Conservation (phyloP, 2,888 invertebrate genomes). For the Calliscelio sp. region DNA sequence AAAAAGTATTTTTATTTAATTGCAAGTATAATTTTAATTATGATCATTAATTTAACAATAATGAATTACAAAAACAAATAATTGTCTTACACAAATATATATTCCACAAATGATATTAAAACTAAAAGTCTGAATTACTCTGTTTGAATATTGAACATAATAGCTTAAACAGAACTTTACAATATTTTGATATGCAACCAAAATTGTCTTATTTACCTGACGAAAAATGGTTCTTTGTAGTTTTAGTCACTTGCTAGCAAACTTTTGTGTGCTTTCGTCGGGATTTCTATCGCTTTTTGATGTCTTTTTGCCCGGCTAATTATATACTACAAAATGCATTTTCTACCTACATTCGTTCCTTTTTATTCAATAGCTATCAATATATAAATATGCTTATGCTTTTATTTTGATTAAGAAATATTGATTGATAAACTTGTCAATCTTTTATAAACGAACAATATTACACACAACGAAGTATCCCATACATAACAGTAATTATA, state of each 20-base stretch:
- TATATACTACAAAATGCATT: conserved; percentile 22
- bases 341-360: conserved; percentile 13
- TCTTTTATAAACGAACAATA: background rate
- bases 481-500: too few relatives aligned
- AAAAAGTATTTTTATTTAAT: too few relatives aligned
- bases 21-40: too few relatives aligned
- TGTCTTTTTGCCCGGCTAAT: conserved; percentile 30
- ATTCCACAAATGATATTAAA: too few relatives aligned
- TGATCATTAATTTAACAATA: too few relatives aligned
- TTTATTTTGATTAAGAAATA: background rate
- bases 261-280: conserved; percentile 50
- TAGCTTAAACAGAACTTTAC: too few relatives aligned
- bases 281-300: conserved; percentile 47
- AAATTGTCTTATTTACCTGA: conserved; percentile 25
- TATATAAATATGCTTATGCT: conserved; percentile 33
- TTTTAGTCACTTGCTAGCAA: conserved; percentile 41
- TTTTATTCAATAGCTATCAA: conserved; percentile 16
- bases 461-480: too few relatives aligned
- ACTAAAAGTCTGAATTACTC: too few relatives aligned
- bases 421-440: background rate
- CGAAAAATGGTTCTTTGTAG: conserved; percentile 27
- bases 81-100: too few relatives aligned
- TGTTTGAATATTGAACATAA: too few relatives aligned
- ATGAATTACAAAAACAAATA: too few relatives aligned
- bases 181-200: background rate